phyloP scores from a whole-genome alignment of 2,888 invertebrate genomes.

The Macaria notata region DNA sequence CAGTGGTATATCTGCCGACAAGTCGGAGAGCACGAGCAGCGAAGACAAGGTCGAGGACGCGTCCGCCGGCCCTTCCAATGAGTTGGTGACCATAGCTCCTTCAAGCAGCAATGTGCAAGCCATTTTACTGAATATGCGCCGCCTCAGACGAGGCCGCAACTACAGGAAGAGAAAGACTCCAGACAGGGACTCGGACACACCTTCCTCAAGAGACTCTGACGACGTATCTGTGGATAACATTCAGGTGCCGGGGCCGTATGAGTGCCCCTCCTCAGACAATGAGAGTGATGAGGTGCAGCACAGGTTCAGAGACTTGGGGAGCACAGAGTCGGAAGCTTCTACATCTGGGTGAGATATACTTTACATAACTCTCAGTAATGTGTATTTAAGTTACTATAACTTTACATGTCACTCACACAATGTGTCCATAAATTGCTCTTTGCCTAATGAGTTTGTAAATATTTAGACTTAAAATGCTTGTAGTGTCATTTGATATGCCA shows the following conservation, averaged over 20 bases:
- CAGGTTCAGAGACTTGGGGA: slow-evolving; percentile 45
- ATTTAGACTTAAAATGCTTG: no score
- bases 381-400: no score
- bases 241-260: slow-evolving; percentile 38
- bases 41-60: slow-evolving; percentile 55
- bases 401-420: no score
- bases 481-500: no score
- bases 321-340: slow-evolving; percentile 45
- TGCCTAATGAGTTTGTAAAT: no score
- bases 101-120: slow-evolving; percentile 64
- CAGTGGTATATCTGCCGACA: slow-evolving; percentile 73
- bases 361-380: no score
- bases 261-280: slow-evolving; percentile 49
- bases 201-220: slow-evolving; percentile 68
- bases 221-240: slow-evolving; percentile 60
- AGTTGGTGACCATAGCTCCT: slow-evolving; percentile 61
- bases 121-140: slow-evolving; percentile 61
- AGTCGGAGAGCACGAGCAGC: slow-evolving; percentile 74
- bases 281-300: slow-evolving; percentile 49
- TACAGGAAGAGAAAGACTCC: slow-evolving; percentile 72
- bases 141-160: slow-evolving; percentile 56
- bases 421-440: no score
- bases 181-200: slow-evolving; percentile 63
- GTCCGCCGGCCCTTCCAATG: slow-evolving; percentile 58
- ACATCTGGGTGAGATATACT: slow-evolving; percentile 51